Percentiles rank a stretch among this genome's conserved stretches.
These are phyloP conservation scores for Liparis tanakae DNA, from an alignment of 2,797 vertebrate species.

Conservation along the genomic window DNA sequence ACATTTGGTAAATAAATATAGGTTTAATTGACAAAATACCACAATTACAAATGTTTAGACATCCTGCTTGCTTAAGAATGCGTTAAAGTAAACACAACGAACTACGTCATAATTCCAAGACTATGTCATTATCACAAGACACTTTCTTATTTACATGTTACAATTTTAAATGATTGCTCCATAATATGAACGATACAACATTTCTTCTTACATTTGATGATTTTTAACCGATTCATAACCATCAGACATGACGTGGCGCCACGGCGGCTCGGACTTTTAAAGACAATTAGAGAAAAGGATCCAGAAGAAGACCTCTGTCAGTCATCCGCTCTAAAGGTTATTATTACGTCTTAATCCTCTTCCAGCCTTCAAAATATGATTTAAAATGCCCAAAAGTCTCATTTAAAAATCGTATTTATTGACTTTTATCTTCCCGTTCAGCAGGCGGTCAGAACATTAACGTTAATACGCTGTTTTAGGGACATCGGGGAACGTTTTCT, in stretches of 20 bases:
- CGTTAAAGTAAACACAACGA: no score
- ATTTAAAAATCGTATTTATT: slow-evolving; percentile 22
- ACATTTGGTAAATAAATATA: not conserved
- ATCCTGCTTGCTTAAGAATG: no score
- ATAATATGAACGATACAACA: slow-evolving; percentile 28
- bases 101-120: no score
- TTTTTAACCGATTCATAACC: slow-evolving; percentile 27
- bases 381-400: slow-evolving; percentile 12
- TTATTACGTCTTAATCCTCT: slow-evolving; percentile 48
- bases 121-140: no score
- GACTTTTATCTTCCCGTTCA: slow-evolving; percentile 8
- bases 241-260: slow-evolving; percentile 24
- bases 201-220: slow-evolving; percentile 26
- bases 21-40: not conserved
- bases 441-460: slow-evolving; percentile 1
- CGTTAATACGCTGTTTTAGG: not conserved
- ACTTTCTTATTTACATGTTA: slow-evolving; percentile 20
- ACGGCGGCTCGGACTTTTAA: slow-evolving; percentile 16
- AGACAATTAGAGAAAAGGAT: slow-evolving; percentile 50
- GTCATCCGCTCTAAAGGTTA: slow-evolving; percentile 55
- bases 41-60: no score
- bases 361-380: slow-evolving; percentile 27
- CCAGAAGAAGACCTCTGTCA: slow-evolving; percentile 43
- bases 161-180: slow-evolving; percentile 8
- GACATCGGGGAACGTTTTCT: not conserved